Base-by-base conservation (phyloP, 2,113 vertebrate genomes). In the Melanerpes formicivorus region DNA sequence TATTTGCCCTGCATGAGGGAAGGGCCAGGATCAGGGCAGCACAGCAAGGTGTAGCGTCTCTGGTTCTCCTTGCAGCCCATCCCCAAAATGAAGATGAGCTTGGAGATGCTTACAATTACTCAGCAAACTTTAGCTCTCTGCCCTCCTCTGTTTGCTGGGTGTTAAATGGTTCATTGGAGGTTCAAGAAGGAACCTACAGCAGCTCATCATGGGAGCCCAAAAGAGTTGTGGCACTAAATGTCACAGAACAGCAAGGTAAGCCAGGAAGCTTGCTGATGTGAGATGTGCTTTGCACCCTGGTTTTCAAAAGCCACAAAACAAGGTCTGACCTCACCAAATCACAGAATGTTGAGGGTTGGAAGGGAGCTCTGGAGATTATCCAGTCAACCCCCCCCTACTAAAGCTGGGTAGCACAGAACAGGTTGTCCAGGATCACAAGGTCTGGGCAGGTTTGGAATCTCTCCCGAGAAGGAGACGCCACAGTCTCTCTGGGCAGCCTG, bases 31-130 rank as follows among this genome's bases (percentile, higher is more conserved):
- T 55, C 76, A 64, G 44, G 18, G 13, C n/a, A 0, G 44, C 52
- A 81, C 27, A 86, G 26, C 7, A 71, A 52, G 32, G 42, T 3
- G 0, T 15, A 7, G 50, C 12, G 11, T 18, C 50, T 25, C 3
- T 7, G n/a, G 13, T 8, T 54, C 72, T 80, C 37, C 23, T 55
- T 19, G 5, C 4, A 46, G 30, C 22, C 10, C 71, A 46, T 13
- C 59, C 42, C 29, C 62, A 46, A 18, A 44, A 3, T 8, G 22
- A 42, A 26, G 26, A 10, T 2, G 3, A 74, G 42, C 56, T 40
- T 1, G 2, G 58, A 32, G 6, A 13, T 70, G 10, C 25, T 59
- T 74, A 25, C 10, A 0, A 2, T 32, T 2, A 17, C 6, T 14
- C 83, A 34, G 64, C 76, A 64, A 54, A 4, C 37, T 93, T 59